These are phyloP conservation scores for Potorous gilbertii DNA, from an alignment of 2,797 vertebrate species.

Conservation along the genomic window DNA sequence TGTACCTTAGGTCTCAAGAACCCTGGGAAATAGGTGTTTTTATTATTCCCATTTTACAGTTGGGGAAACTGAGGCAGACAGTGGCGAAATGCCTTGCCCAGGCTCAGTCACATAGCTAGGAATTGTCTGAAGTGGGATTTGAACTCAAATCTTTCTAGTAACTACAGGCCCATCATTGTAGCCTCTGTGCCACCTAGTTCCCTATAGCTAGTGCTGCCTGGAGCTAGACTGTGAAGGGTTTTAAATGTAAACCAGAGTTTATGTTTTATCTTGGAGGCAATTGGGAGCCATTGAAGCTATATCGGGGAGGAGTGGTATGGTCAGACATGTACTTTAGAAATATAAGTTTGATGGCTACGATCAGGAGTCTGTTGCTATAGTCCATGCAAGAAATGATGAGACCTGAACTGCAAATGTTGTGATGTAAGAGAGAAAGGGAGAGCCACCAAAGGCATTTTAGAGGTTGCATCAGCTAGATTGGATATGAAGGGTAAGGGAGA, in stretches of 20 bases:
- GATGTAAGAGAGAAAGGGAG: background rate
- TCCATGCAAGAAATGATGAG: background rate
- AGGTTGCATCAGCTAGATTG: background rate
- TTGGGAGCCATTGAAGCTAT: background rate
- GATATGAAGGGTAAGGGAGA: background rate
- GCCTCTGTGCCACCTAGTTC: background rate
- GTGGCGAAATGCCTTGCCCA: background rate
- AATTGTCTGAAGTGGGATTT: background rate
- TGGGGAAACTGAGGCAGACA: background rate
- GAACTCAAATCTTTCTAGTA: background rate
- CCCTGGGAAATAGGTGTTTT: background rate
- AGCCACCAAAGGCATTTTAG: background rate
- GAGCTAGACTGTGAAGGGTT: background rate
- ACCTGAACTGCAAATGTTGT: background rate
- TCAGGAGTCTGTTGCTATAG: background rate
- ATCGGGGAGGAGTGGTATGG: background rate
- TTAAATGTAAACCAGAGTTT: background rate
- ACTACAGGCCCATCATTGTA: background rate
- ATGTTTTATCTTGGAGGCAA: background rate
- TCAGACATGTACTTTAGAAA: background rate
- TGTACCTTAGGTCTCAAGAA: background rate
- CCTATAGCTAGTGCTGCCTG: background rate
- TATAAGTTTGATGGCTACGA: background rate
- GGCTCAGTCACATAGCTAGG: background rate
- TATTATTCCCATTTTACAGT: background rate